Evolutionary conservation across 2,797 vertebrate genomes (phyloP), one percentile per base, ranked within the genome.

Genomic region (Scomberomorus guttatus): DNA sequence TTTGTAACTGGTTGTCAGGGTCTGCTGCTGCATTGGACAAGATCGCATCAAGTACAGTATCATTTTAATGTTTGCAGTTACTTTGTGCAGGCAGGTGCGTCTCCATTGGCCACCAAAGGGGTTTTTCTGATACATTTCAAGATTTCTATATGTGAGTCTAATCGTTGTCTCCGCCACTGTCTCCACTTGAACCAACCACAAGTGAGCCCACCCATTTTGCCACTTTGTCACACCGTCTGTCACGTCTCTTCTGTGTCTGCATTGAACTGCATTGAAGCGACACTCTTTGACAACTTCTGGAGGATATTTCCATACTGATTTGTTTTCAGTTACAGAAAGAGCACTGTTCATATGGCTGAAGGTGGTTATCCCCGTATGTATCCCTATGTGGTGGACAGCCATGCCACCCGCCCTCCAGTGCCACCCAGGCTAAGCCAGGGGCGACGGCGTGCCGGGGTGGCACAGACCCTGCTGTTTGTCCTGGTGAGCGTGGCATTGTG

Each of bases 341-440:
- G 3, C 32, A 0, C 17, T 37, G 37, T 17, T n/a, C 62, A 44
- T 18, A 91, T 90, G 93, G 57, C 76, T 1, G 61, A 79, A 0
- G 6, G 7, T 13, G 46, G 46, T 2, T 69, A 75, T 64, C 93
- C 92, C 6, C 62, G 89, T 1, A 88, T 90, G 37, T 95, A 79
- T n/a, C n/a, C n/a, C n/a, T n/a, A n/a, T 22, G 83, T 91, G 74
- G 92, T 95, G 85, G 94, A 95, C 81, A 79, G 80, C 50, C 66
- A 84, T 5, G 44, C n/a, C 3, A 69, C 13, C 0, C 2, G 54
- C 24, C 93, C 92, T 7, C 67, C 84, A 0, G 1, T 93, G n/a
- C 93, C 93, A 0, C 91, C 91, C 27, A 87, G 74, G 55, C 55
- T 79, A 4, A 59, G 7, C 2, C 61, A 29, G 2, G 14, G 17